Evolutionary conservation across 2,797 vertebrate species (phyloP), one percentile per base, ranked within the genome.

Genomic region (Selene dorsalis): DNA sequence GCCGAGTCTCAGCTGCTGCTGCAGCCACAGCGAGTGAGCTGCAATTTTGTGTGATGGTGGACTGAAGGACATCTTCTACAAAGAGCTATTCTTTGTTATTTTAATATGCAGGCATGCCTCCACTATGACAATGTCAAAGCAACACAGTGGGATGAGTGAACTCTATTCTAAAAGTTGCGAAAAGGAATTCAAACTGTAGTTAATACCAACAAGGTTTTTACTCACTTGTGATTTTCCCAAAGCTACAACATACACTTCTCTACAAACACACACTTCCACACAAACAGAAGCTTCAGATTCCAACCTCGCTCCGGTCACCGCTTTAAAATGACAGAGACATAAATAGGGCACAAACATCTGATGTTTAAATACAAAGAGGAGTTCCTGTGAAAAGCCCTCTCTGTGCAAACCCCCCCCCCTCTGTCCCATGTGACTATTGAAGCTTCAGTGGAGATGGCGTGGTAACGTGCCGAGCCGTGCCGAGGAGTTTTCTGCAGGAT

Each of bases 291-390:
- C 39, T 41, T 12, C 3, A 62, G 0, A 61, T 89, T 69, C 69
- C 16, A 57, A 57, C 32, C 39, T 32, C 32, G 32, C 68, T 75
- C 75, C 82, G 78, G 43, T 50, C 70, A 3, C 56, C 16, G 28
- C 66, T 64, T 76, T 64, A 72, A 83, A 83, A 68, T 47, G 61
- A 69, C 3, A 12, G 38, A 69, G 82, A 91, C 85, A 80, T 77
- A 88, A 90, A 87, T 84, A 86, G 83, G 88, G 18, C 89, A 91
- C 77, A 79, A 68, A 30, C 69, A 70, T 62, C n/a, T 75, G 43
- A 79, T 77, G 79, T 79, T 80, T 75, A 82, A 87, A 87, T 16
- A 84, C 72, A 89, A 84, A 84, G 75, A 84, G 59, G 65, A 80
- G 66, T 39, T 75, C 63, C 69, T 57, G 67, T 67, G 78, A 84